Conservation (phyloP, 2,797 vertebrate species). For the Melanotaenia maccullochi region DNA sequence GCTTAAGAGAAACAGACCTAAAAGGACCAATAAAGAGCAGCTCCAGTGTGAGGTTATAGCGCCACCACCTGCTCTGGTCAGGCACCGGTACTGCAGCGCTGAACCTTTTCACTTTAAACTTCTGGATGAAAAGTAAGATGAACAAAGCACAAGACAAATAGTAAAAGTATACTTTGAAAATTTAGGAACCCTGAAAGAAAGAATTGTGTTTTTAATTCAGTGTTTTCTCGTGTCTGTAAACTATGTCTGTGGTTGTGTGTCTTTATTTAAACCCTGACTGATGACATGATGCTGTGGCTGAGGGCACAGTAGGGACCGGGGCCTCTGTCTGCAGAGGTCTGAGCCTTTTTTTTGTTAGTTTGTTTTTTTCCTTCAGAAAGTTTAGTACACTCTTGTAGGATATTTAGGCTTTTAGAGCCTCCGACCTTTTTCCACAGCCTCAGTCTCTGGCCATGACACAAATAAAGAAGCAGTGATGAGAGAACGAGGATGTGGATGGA, state of each 20-base stretch:
- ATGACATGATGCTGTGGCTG: neutral
- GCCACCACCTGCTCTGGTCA: conserved; percentile 63
- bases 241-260: neutral
- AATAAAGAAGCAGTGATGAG: neutral
- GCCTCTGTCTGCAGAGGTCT: neutral
- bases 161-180: too few relatives aligned
- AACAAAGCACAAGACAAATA: too few relatives aligned
- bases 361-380: neutral
- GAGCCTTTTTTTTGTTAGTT: neutral
- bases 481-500: conserved; percentile 2
- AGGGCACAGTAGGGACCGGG: neutral
- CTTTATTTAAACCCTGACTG: neutral
- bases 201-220: too few relatives aligned
- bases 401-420: neutral
- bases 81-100: conserved; percentile 32
- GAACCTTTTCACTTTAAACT: neutral
- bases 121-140: neutral
- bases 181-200: too few relatives aligned
- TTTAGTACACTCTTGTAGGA: neutral
- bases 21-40: conserved; percentile 74
- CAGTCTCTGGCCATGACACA: neutral
- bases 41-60: conserved; percentile 71
- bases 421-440: neutral
- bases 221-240: too few relatives aligned
- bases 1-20: conserved; percentile 83